Conservation (phyloP, 2,888 invertebrate species). For the Amiota mariae region DNA sequence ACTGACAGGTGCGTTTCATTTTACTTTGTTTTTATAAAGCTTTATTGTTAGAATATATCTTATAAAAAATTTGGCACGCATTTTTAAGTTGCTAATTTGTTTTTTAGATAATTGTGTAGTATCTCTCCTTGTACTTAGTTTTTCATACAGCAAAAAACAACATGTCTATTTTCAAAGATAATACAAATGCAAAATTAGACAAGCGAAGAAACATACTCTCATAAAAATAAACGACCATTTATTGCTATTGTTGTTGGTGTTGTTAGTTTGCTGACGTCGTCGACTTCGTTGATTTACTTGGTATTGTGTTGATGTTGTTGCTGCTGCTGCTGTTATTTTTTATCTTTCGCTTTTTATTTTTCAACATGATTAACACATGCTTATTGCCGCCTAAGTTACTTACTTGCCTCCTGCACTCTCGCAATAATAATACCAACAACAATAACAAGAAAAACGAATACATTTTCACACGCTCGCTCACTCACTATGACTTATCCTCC, state of each 20-base stretch:
- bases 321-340: constrained; percentile 8
- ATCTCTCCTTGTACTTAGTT: background rate
- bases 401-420: constrained; percentile 20
- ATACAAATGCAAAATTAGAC: background rate
- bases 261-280: background rate
- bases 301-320: background rate
- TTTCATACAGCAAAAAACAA: background rate
- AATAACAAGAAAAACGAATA: background rate
- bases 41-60: too few relatives aligned
- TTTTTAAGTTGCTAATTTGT: too few relatives aligned
- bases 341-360: constrained; percentile 3
- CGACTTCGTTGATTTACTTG: background rate
- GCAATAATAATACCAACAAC: constrained; percentile 9
- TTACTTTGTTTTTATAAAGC: background rate
- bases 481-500: constrained; percentile 6
- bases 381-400: too few relatives aligned
- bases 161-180: background rate
- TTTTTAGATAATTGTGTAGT: too few relatives aligned
- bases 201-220: background rate
- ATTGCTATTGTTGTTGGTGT: background rate
- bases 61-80: too few relatives aligned
- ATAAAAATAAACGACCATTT: background rate
- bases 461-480: constrained; percentile 11
- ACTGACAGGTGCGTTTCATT: constrained; percentile 13
- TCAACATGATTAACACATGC: constrained; percentile 2